These are phyloP conservation scores for Ivindomyrus marchei DNA, from an alignment of 2,113 vertebrate genomes.

Conservation along the genomic window DNA sequence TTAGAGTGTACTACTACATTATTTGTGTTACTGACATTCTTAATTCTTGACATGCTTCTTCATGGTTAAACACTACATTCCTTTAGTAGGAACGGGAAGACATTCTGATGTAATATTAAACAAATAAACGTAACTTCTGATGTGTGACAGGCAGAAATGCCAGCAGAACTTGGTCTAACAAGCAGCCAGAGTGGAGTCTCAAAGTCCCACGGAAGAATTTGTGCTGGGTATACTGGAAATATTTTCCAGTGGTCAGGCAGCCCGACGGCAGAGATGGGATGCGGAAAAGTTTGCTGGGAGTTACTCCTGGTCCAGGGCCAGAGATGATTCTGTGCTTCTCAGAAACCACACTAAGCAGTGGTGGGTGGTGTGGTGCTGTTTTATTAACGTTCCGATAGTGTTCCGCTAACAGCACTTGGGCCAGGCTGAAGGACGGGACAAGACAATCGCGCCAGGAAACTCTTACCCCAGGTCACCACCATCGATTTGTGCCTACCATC, in stretches of 20 bases:
- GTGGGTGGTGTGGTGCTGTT: background rate
- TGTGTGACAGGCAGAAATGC: background rate
- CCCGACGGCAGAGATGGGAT: background rate
- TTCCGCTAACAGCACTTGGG: background rate
- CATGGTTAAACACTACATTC: background rate
- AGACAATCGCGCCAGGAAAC: background rate
- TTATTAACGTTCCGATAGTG: background rate
- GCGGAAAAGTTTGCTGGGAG: background rate
- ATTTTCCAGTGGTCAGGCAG: constrained; percentile 7
- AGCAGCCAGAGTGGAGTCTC: background rate
- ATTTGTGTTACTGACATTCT: background rate
- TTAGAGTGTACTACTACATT: background rate
- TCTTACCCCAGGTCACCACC: background rate
- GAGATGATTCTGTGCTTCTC: background rate
- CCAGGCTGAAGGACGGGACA: background rate
- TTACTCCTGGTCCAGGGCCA: background rate
- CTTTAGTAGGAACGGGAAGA: background rate
- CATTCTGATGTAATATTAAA: background rate
- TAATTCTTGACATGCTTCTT: background rate
- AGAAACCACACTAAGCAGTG: background rate
- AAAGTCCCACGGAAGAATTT: background rate
- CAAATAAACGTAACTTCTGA: background rate
- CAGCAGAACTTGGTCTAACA: background rate
- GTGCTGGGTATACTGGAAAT: constrained; percentile 2
- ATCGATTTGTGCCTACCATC: background rate